phyloP scores from a whole-genome alignment of 2,888 invertebrate species.

The Himalopsyche tibetana region DNA sequence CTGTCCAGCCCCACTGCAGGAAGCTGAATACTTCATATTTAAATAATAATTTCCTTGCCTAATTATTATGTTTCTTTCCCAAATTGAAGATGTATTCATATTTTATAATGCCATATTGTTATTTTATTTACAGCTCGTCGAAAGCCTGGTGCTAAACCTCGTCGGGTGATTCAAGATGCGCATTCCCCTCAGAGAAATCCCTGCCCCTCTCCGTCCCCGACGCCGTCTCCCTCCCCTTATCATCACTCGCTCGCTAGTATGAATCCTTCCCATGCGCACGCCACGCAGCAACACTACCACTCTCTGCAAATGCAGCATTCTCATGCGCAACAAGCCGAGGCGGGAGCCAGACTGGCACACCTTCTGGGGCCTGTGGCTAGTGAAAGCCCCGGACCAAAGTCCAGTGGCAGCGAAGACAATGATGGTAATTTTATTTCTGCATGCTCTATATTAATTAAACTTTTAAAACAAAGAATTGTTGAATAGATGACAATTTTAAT shows the following conservation, averaged over 20 bases:
- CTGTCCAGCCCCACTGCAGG: too few species aligned
- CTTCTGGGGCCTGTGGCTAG: slow-evolving; percentile 54
- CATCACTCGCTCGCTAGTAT: background rate
- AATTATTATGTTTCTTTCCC: too few species aligned
- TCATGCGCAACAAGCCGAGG: slow-evolving; percentile 21
- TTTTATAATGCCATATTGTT: slow-evolving; percentile 39
- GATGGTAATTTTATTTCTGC: slow-evolving; percentile 73
- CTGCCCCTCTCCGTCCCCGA: slow-evolving; percentile 74
- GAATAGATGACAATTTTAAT: background rate
- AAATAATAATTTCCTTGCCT: background rate
- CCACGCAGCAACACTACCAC: slow-evolving; percentile 22
- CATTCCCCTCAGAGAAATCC: slow-evolving; percentile 71
- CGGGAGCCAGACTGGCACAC: slow-evolving; percentile 45
- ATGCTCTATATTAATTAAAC: background rate
- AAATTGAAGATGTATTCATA: too few species aligned
- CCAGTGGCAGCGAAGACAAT: slow-evolving; percentile 80
- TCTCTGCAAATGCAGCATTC: slow-evolving; percentile 13
- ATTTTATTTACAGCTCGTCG: slow-evolving; percentile 78
- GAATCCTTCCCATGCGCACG: background rate
- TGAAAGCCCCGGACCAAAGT: slow-evolving; percentile 68
- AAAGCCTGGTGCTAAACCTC: slow-evolving; percentile 85
- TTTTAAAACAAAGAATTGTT: background rate
- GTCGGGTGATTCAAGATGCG: slow-evolving; percentile 77
- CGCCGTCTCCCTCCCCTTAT: slow-evolving; percentile 67
- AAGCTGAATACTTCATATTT: background rate